Conservation (phyloP, 2,797 vertebrate genomes). For the Decapterus maruadsi region DNA sequence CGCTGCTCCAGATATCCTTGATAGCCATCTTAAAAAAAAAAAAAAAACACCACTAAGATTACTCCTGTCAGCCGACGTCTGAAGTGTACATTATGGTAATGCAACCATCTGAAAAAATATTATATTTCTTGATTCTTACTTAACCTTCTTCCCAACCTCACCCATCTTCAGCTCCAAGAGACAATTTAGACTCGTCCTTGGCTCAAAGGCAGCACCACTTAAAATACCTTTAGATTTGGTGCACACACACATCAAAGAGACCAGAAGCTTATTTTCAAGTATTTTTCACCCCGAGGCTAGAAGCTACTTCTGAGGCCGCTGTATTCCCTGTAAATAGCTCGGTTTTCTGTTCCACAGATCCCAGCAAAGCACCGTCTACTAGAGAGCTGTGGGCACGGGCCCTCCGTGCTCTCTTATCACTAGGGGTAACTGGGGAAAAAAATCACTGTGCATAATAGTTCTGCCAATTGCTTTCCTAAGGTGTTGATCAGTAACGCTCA, state of each 20-base stretch:
- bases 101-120: slow-evolving; percentile 68
- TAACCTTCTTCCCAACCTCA: slow-evolving; percentile 71
- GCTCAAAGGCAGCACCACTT: slow-evolving; percentile 84
- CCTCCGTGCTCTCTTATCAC: slow-evolving; percentile 70
- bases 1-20: slow-evolving; percentile 59
- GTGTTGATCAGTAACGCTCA: slow-evolving; percentile 82
- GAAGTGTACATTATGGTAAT: slow-evolving; percentile 75
- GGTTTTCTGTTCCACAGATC: slow-evolving; percentile 81
- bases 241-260: slow-evolving; percentile 86
- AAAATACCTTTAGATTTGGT: slow-evolving; percentile 87
- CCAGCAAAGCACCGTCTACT: slow-evolving; percentile 78
- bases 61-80: slow-evolving; percentile 54
- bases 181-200: slow-evolving; percentile 86
- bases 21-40: slow-evolving; percentile 65
- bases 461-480: slow-evolving; percentile 81
- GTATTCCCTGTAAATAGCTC: slow-evolving; percentile 85
- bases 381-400: slow-evolving; percentile 70
- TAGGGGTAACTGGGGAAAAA: slow-evolving; percentile 74
- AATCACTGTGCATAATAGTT: slow-evolving; percentile 83
- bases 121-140: slow-evolving; percentile 77
- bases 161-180: slow-evolving; percentile 73
- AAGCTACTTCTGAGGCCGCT: slow-evolving; percentile 82
- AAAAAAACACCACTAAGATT: slow-evolving; percentile 65
- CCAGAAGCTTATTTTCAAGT: slow-evolving; percentile 87
- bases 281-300: slow-evolving; percentile 84